Percentiles rank a stretch among this genome's conserved stretches.
Conservation (phyloP, 2,888 invertebrate genomes). For the Arrhopalites spinosus region DNA sequence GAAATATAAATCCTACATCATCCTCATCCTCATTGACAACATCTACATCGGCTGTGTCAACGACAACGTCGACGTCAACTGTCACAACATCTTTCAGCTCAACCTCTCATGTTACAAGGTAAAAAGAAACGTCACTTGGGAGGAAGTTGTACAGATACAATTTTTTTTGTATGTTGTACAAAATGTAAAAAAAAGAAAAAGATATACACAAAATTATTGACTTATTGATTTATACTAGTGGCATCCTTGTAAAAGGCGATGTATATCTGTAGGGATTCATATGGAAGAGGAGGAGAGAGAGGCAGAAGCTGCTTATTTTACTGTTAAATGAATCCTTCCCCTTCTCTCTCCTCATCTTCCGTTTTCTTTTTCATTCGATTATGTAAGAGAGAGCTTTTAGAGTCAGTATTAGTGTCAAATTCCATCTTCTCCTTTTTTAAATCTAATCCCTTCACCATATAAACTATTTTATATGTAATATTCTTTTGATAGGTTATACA, state of each 20-base stretch:
- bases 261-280: too few species aligned
- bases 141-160: too few species aligned
- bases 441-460: too few species aligned
- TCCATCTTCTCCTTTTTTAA: too few species aligned
- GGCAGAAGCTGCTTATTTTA: background rate
- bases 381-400: too few species aligned
- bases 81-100: background rate
- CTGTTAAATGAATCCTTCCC: background rate
- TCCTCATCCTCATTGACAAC: slow-evolving; percentile 57
- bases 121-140: background rate
- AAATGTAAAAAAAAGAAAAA: background rate
- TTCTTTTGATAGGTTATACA: too few species aligned
- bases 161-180: too few species aligned
- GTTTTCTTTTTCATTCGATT: background rate
- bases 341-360: background rate
- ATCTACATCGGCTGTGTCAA: background rate
- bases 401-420: too few species aligned
- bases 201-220: slow-evolving; percentile 16
- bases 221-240: slow-evolving; percentile 26
- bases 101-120: background rate
- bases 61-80: background rate
- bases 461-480: too few species aligned
- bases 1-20: slow-evolving; percentile 38
- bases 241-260: too few species aligned
- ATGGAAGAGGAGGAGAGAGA: background rate